Base-by-base conservation (phyloP, 2,797 vertebrate genomes). In the Phylloscopus collybita region DNA sequence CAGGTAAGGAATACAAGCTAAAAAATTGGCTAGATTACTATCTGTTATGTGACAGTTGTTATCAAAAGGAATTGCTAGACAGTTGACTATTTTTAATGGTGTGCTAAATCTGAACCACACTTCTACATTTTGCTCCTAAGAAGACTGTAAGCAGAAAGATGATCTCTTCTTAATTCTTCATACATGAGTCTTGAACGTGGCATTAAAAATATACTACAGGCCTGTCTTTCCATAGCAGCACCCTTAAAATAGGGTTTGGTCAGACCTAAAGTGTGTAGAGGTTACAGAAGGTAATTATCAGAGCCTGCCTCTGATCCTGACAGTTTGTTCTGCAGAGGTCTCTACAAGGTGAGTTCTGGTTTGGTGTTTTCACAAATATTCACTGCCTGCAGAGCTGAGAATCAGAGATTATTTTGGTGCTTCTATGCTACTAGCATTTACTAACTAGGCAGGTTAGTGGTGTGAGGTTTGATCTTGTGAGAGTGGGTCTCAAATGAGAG, bases 231-330 rank as follows among this genome's bases (percentile, higher is more conserved):
- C 29, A 25, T 2, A 82, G 9, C 21, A 32, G 7, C 23, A n/a
- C 0, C 0, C 19, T 75, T 60, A 60, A 64, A 45, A 20, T 19
- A 4, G 11, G 19, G 0, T 20, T 60, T 75, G 17, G 11, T 47
- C 18, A 71, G 49, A 84, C 16, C 32, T 45, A 4, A 26, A 40
- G 11, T 23, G 11, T 59, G 20, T 16, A 42, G 44, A 75, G 19
- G 8, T 64, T 36, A 18, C 13, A 56, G 16, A 15, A 45, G 20
- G 16, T 38, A 67, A 59, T 56, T 72, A 42, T 11, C 27, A 76
- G 22, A 44, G 16, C 13, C 54, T 5, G 3, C 22, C 86, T 76
- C 67, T 47, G 9, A 36, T 32, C 19, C n/a, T 17, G 25, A 56
- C 13, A 44, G 16, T 21, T n/a, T 80, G 21, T 19, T 16, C 21